Evolutionary conservation across 2,113 vertebrate genomes (phyloP).

Genomic region (Micronycteris hirsuta): DNA sequence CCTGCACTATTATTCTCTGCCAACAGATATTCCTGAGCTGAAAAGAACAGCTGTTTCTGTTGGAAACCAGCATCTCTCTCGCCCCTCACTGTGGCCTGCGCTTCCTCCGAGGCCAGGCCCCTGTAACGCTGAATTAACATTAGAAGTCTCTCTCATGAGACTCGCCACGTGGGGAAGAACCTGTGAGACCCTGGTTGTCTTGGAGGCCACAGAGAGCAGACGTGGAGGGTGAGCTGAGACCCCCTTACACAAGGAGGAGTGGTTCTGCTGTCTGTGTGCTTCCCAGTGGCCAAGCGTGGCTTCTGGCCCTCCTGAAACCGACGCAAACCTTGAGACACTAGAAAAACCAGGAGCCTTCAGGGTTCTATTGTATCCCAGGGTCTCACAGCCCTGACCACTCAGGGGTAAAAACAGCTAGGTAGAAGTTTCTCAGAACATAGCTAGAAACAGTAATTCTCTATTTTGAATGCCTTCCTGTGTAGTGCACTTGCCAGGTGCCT

Average conservation of each 20-base stretch:
- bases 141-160: constrained; percentile 19
- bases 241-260: fast-evolving
- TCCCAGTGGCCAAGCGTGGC: not conserved
- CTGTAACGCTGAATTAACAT: not conserved
- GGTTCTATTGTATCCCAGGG: not conserved
- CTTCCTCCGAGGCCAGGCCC: constrained; percentile 19
- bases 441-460: not conserved
- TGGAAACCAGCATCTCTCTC: constrained; percentile 53
- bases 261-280: not conserved
- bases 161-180: not conserved
- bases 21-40: constrained; percentile 52
- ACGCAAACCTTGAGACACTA: not conserved
- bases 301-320: not conserved
- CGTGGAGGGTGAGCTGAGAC: not conserved
- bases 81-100: not conserved
- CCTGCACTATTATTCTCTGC: constrained; percentile 40
- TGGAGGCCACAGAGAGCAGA: not conserved
- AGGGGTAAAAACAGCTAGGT: not conserved
- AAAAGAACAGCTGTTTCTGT: constrained; percentile 64
- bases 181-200: not conserved
- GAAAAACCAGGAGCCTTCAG: not conserved
- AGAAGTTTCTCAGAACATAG: constrained; percentile 4
- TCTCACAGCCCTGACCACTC: not conserved
- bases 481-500: not conserved
- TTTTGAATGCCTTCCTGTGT: not conserved